Percentiles rank a stretch among this genome's conserved stretches.
These are phyloP conservation scores for Plagiodera versicolora DNA, from an alignment of 2,888 invertebrate species.

Conservation along the genomic window DNA sequence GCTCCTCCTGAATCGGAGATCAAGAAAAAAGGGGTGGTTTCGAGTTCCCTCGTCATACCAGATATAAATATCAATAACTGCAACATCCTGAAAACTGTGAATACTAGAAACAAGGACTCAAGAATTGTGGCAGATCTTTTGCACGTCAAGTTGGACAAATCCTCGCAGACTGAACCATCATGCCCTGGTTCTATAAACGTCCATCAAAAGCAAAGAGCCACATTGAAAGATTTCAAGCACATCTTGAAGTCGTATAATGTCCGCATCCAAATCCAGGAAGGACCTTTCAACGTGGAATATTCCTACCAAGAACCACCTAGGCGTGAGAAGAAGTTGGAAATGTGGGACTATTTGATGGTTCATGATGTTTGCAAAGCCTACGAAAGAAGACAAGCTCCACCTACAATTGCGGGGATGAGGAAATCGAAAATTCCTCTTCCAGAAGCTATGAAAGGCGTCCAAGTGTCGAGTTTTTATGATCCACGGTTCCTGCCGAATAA, in stretches of 20 bases:
- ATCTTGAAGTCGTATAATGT: constrained; percentile 11
- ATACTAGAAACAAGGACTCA: constrained; percentile 24
- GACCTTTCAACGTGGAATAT: constrained; percentile 16
- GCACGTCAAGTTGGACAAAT: not conserved
- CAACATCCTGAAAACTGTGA: constrained; percentile 17
- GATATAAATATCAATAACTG: constrained; percentile 32
- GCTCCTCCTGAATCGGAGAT: too few relatives aligned
- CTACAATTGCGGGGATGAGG: too few relatives aligned
- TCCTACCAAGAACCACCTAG: not conserved
- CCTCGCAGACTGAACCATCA: constrained; percentile 10
- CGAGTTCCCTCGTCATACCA: constrained; percentile 25
- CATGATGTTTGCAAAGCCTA: too few relatives aligned
- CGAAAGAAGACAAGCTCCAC: not conserved
- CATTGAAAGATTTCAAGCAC: constrained; percentile 15
- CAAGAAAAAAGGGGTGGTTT: constrained; percentile 1
- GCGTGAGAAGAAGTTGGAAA: constrained; percentile 7
- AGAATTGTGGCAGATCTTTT: constrained; percentile 28
- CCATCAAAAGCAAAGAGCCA: not conserved
- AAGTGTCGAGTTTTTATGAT: too few relatives aligned
- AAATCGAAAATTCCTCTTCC: too few relatives aligned
- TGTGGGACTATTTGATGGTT: constrained; percentile 16
- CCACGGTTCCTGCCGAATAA: too few relatives aligned
- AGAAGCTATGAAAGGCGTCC: too few relatives aligned
- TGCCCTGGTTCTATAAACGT: constrained; percentile 3
- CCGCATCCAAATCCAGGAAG: constrained; percentile 8